Conservation (phyloP, 2,113 vertebrate species). For the Varanus salvator region DNA sequence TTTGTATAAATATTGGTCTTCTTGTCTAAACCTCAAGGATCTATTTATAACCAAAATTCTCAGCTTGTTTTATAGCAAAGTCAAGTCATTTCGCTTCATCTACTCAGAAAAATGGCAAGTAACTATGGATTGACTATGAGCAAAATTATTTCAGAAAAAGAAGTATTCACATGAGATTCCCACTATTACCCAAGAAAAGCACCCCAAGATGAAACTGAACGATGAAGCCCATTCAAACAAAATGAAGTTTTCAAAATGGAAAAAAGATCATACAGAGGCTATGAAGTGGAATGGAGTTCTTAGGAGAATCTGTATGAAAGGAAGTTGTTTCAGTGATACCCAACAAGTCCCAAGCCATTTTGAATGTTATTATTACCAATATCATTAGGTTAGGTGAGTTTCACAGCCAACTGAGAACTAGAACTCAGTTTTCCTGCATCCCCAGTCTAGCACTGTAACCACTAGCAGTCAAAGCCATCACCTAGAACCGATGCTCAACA, state of each 20-base stretch:
- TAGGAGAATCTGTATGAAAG: too few relatives aligned
- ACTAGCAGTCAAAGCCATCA: too few relatives aligned
- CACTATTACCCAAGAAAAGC: not conserved
- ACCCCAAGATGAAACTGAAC: not conserved
- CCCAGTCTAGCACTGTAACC: too few relatives aligned
- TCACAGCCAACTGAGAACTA: too few relatives aligned
- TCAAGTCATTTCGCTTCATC: constrained; percentile 1
- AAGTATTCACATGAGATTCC: not conserved
- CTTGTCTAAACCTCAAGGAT: not conserved
- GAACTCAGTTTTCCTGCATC: too few relatives aligned
- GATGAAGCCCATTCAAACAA: constrained; percentile 17
- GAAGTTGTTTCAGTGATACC: too few relatives aligned
- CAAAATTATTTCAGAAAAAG: constrained; percentile 45
- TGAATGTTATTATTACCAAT: too few relatives aligned
- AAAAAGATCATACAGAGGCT: not conserved
- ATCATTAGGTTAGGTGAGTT: too few relatives aligned
- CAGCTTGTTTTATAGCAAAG: not conserved
- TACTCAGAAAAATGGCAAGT: not conserved
- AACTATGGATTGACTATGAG: constrained; percentile 18
- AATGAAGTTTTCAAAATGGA: constrained; percentile 17
- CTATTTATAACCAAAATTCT: constrained; percentile 27
- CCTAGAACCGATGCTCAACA: too few relatives aligned
- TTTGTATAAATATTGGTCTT: accelerated
- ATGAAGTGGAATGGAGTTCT: too few relatives aligned
- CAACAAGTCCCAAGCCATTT: too few relatives aligned